Evolutionary conservation across 2,797 vertebrate genomes (phyloP).

Genomic region (Cygnus olor): DNA sequence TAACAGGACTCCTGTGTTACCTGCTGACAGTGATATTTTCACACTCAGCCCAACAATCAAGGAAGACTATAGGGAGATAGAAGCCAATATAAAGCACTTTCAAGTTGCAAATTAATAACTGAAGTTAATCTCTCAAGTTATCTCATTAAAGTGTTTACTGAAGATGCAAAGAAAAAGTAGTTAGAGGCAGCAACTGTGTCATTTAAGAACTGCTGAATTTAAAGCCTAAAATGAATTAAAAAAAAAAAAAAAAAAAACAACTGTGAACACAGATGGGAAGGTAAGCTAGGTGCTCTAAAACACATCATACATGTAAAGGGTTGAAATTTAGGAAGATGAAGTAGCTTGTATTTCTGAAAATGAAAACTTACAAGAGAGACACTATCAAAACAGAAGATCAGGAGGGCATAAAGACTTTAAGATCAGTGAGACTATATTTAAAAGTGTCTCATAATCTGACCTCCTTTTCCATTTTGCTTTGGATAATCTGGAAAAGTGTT

Average conservation of each 20-base stretch:
- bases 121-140: neutral
- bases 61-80: neutral
- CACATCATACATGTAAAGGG: neutral
- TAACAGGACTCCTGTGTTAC: neutral
- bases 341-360: neutral
- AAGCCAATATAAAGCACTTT: neutral
- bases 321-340: neutral
- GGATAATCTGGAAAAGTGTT: neutral
- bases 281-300: neutral
- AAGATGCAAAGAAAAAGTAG: neutral
- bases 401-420: neutral
- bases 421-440: neutral
- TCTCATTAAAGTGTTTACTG: neutral
- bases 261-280: neutral
- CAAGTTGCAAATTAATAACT: neutral
- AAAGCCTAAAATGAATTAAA: neutral
- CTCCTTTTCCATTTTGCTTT: neutral
- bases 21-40: neutral
- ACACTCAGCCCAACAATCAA: neutral
- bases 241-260: too few species aligned
- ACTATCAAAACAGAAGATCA: neutral
- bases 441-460: neutral
- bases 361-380: neutral
- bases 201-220: neutral
- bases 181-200: neutral